Evolutionary conservation across 2,113 vertebrate species (phyloP), one percentile per base, ranked within the genome.

Genomic region (Colistium nudipinnis): DNA sequence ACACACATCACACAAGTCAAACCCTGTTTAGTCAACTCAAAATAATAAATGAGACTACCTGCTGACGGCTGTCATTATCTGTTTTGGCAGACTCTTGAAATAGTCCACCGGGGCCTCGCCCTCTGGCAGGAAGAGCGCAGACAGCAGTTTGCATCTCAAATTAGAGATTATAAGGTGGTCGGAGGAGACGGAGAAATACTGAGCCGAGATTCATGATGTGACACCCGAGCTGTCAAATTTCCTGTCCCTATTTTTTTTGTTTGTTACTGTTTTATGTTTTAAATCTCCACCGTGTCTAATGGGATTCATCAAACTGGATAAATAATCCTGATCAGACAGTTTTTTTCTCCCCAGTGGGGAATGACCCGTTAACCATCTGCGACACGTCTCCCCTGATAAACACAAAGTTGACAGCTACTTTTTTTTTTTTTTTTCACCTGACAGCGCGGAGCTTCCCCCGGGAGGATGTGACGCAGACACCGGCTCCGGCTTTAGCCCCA

Each of bases 401-500:
- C 56, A 25, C 12, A 9, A 41, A 80, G 39, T 20, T 75, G 78
- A 83, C 84, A 82, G 75, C 41, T 44, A 12, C 31, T 78, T 84
- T 20, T 78, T 75, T 72, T 78, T 52, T 28, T 78, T 84, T 20
- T 78, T 75, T 72, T 78, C 55, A 86, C 79, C 71, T 68, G 87
- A 62, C 76, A 73, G 54, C 53, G 20, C 39, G 48, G 24, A 71
- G 61, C 49, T 24, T 70, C 33, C 67, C 56, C 41, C 14, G 51
- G 51, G 68, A 63, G 74, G 57, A 66, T 68, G 57, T 79, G 78
- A 83, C 52, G 39, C 71, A 70, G 53, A 63, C 61, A 62, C 5
- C 41, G 36, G 20, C 38, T 75, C 55, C 54, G 41, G 2, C 72
- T 36, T 52, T 67, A 52, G 41, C 61, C 30, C 44, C 36, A 47